Percentiles rank a stretch among this genome's conserved stretches.
These are phyloP conservation scores for Macropodus opercularis DNA, from an alignment of 2,797 vertebrate genomes.

Conservation along the genomic window DNA sequence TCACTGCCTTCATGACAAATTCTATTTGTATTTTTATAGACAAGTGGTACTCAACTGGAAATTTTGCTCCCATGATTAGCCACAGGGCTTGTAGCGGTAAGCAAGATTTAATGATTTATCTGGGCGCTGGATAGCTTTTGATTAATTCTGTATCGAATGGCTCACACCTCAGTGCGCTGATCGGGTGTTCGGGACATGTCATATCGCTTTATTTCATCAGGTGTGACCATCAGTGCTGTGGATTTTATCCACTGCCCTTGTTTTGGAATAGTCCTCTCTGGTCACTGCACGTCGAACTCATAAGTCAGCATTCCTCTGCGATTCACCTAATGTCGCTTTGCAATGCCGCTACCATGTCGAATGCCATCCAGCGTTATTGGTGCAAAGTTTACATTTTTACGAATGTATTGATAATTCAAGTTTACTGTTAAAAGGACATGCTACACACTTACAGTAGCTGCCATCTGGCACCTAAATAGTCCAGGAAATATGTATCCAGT, in stretches of 20 bases:
- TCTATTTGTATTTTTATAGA: slow-evolving; percentile 74
- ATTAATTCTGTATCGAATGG: slow-evolving; percentile 77
- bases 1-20: slow-evolving; percentile 72
- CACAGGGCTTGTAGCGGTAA: slow-evolving; percentile 62
- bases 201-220: slow-evolving; percentile 72
- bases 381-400: slow-evolving; percentile 8
- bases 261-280: slow-evolving; percentile 43
- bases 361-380: background rate
- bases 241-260: slow-evolving; percentile 59
- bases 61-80: slow-evolving; percentile 68
- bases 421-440: slow-evolving; percentile 2
- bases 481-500: slow-evolving; percentile 3
- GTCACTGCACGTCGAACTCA: slow-evolving; percentile 17
- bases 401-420: no score
- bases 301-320: background rate
- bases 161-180: slow-evolving; percentile 69
- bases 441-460: background rate
- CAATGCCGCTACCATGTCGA: background rate
- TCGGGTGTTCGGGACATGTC: slow-evolving; percentile 63
- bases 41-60: slow-evolving; percentile 70
- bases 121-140: slow-evolving; percentile 68
- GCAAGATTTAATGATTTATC: slow-evolving; percentile 77
- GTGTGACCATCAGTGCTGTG: slow-evolving; percentile 65
- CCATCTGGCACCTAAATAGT: background rate
- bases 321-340: background rate